Base-by-base conservation (phyloP, 1,140 invertebrate species). In the Zeugodacus cucurbitae region DNA sequence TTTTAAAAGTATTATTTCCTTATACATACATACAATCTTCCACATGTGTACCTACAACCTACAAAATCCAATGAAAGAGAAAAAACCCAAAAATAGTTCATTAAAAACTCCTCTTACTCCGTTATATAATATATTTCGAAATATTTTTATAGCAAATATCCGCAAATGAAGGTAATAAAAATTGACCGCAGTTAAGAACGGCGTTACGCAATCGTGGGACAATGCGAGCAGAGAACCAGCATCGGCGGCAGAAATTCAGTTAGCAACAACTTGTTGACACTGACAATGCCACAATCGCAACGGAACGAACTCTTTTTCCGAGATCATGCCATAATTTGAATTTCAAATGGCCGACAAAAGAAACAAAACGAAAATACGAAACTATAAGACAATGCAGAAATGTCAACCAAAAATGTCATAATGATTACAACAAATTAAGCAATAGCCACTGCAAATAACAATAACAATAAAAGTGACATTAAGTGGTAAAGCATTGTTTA, bases 281-380 rank as follows among this genome's bases (percentile, higher is more conserved):
- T 86, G 48, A 48, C 41, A n/a, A 82, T 48, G 41, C 74, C 26
- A 82, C 85, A 59, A 86, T 86, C 29, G 54, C 22, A 59, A 7
- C 5, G 29, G 44, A 86, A 57, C 48, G n/a, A 82, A 82, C 26
- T n/a, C 7, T 41, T 86, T 86, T 86, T 7, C 26, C 29, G 10
- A 58, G 85, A 86, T 58, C 54, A 86, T 59, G 85, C 34, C 85
- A 86, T 86, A 86, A 86, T 86, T 86, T 86, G 57, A 86, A 59
- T 59, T 57, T 41, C 22, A 34, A 29, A 86, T 58, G 26, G 10
- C 29, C 48, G 7, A 26, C 29, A 54, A 86, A 29, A 22, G 26
- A 32, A 32, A 44, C 14, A 48, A 48, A 82, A 2, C 11, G 6
- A 26, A 57, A 29, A 29, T 37, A 82, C 8, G 10, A 41, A 86